Percentiles rank a stretch among this genome's conserved stretches.
Evolutionary conservation across 1,140 invertebrate species (phyloP).

Genomic region (Uloborus diversus): DNA sequence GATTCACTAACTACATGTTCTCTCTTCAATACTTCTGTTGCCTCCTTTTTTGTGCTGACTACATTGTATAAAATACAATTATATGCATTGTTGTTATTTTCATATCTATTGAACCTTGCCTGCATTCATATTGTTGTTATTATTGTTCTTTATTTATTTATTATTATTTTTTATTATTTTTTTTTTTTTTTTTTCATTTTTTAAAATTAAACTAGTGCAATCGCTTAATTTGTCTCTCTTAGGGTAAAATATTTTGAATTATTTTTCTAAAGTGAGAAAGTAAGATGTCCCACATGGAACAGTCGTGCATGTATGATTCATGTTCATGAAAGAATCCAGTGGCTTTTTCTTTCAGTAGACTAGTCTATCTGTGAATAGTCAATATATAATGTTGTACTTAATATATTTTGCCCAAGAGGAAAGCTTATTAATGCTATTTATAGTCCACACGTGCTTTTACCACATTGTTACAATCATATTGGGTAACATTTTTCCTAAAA

Average conservation of each 20-base stretch:
- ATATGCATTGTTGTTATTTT: too few species aligned
- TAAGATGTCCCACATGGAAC: background rate
- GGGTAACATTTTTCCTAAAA: conserved; percentile 48
- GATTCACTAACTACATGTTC: too few species aligned
- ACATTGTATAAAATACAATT: too few species aligned
- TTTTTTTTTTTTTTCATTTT: too few species aligned
- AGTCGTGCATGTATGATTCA: conserved; percentile 38
- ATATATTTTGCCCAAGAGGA: conserved; percentile 49
- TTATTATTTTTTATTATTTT: too few species aligned
- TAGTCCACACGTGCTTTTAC: conserved; percentile 47
- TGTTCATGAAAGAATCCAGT: conserved; percentile 36
- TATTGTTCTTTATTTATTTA: too few species aligned
- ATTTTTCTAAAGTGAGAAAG: conserved; percentile 43
- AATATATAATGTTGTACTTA: conserved; percentile 55
- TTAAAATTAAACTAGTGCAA: background rate
- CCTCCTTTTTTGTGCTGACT: too few species aligned
- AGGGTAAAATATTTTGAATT: conserved; percentile 9
- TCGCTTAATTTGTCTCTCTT: background rate
- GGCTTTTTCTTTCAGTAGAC: conserved; percentile 25
- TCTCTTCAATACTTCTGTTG: too few species aligned
- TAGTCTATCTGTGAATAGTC: conserved; percentile 49
- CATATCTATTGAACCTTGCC: too few species aligned
- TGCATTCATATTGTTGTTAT: too few species aligned
- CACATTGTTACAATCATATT: conserved; percentile 53
- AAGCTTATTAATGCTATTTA: conserved; percentile 53